A percentile compares a stretch with the other conserved stretches of the same genome.
Evolutionary conservation across 2,888 invertebrate species (phyloP).

Genomic region (Agrochola macilenta): DNA sequence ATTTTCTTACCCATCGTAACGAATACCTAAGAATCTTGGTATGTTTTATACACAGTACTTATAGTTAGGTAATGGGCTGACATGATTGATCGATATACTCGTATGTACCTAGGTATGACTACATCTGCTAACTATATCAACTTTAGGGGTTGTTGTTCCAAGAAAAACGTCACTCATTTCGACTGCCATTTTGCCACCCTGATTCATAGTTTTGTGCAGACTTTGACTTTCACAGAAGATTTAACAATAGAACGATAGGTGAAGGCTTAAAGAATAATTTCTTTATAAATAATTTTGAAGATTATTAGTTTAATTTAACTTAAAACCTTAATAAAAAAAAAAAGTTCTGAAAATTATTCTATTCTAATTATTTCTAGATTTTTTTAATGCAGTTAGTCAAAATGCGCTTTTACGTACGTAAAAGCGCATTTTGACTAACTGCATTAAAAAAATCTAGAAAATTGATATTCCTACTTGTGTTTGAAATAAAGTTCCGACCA

Average conservation of each 20-base stretch:
- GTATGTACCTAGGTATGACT: not conserved
- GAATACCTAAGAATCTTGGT: not conserved
- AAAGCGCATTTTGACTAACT: not conserved
- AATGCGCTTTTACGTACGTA: too few relatives aligned
- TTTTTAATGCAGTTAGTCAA: too few relatives aligned
- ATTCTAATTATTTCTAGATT: too few relatives aligned
- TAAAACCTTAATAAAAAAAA: too few relatives aligned
- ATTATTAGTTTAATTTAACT: too few relatives aligned
- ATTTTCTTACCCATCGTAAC: constrained; percentile 14
- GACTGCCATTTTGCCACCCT: constrained; percentile 18
- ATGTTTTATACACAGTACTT: not conserved
- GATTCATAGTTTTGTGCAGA: constrained; percentile 45
- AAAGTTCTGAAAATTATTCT: too few relatives aligned
- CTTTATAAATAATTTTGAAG: too few relatives aligned
- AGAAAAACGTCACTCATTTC: constrained; percentile 36
- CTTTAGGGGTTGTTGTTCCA: constrained; percentile 12
- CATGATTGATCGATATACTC: not conserved
- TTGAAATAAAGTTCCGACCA: not conserved
- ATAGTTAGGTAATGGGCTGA: not conserved
- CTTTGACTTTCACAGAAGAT: constrained; percentile 19
- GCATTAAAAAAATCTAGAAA: too few relatives aligned
- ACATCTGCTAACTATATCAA: constrained; percentile 1
- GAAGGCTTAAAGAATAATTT: too few relatives aligned
- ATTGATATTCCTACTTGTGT: not conserved
- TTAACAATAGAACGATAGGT: not conserved